Evolutionary conservation across 2,113 vertebrate species (phyloP).

Genomic region (Python bivittatus): DNA sequence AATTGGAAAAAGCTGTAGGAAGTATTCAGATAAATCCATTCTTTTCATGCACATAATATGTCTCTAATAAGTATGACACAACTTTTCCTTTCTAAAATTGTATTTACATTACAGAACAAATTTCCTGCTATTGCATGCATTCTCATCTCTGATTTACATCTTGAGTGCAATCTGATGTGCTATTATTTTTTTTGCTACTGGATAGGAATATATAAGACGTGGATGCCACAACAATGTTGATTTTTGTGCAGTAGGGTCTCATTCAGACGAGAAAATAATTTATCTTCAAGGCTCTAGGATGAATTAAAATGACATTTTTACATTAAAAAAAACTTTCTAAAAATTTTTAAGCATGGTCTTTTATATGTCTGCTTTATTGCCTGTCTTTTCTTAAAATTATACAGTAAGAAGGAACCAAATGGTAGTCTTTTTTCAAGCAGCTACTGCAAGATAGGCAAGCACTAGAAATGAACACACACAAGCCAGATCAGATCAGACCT

Average conservation of each 20-base stretch:
- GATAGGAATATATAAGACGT: slow-evolving; percentile 37
- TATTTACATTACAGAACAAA: slow-evolving; percentile 16
- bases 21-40: not conserved
- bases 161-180: slow-evolving; percentile 4
- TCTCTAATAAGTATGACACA: not conserved
- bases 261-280: slow-evolving; percentile 32
- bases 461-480: not conserved
- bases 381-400: slow-evolving; percentile 22
- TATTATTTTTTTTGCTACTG: slow-evolving; percentile 42
- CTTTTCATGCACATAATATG: not conserved
- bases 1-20: not conserved
- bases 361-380: not conserved
- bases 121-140: slow-evolving; percentile 33
- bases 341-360: not conserved
- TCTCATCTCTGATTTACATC: slow-evolving; percentile 36
- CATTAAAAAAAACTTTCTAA: slow-evolving; percentile 38
- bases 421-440: not conserved
- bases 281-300: slow-evolving; percentile 17
- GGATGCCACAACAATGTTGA: slow-evolving; percentile 29
- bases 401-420: not conserved
- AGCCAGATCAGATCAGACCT: not conserved
- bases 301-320: slow-evolving; percentile 27
- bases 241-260: slow-evolving; percentile 28
- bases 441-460: not conserved
- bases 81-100: slow-evolving; percentile 12